These are phyloP conservation scores for Nomada ruficornis DNA, from an alignment of 2,888 invertebrate species.

Conservation along the genomic window DNA sequence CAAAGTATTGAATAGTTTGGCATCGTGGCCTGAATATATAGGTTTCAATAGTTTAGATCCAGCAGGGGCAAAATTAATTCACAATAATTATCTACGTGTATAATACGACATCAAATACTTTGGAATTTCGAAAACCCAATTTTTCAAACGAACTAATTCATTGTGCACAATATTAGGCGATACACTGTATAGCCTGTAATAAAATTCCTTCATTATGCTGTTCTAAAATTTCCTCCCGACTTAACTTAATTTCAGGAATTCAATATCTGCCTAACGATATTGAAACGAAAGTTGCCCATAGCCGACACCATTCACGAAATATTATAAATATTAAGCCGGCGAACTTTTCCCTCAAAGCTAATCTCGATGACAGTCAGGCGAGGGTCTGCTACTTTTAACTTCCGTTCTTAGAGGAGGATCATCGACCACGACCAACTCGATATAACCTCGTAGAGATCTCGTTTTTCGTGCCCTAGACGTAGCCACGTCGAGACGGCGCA, in stretches of 20 bases:
- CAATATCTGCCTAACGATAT: constrained; percentile 3
- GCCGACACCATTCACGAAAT: not conserved
- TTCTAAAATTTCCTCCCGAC: not conserved
- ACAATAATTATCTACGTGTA: too few species aligned
- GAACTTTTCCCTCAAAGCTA: constrained; percentile 39
- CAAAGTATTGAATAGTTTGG: too few species aligned
- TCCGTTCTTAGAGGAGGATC: constrained; percentile 37
- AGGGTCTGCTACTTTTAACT: constrained; percentile 43
- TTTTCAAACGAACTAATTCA: too few species aligned
- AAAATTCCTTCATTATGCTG: not conserved
- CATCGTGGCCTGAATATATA: too few species aligned
- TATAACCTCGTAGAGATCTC: constrained; percentile 46
- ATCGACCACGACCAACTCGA: constrained; percentile 18
- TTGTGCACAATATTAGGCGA: too few species aligned
- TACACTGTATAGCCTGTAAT: not conserved
- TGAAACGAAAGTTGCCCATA: constrained; percentile 4
- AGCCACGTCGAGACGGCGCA: constrained; percentile 4
- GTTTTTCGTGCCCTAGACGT: constrained; percentile 1
- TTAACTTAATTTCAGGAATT: not conserved
- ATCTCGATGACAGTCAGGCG: constrained; percentile 45
- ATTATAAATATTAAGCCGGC: constrained; percentile 33
- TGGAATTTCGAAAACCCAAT: too few species aligned
- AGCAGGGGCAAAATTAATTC: too few species aligned
- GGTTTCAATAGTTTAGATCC: too few species aligned
- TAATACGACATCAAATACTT: too few species aligned